These are phyloP conservation scores for Microvelia longipes DNA, from an alignment of 1,140 invertebrate genomes.

Conservation along the genomic window DNA sequence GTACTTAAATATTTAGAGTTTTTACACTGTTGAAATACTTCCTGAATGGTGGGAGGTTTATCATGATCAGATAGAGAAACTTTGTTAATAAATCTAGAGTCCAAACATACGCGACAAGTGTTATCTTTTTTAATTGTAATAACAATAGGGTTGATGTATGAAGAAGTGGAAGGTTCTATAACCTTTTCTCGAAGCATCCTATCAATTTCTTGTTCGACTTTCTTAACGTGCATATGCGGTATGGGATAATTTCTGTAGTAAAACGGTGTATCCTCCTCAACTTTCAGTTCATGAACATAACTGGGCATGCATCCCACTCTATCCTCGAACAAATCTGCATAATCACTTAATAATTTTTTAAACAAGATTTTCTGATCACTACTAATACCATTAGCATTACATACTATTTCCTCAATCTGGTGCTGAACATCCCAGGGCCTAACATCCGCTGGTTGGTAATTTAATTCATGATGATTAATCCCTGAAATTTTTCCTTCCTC, in stretches of 20 bases:
- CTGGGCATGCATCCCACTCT: background rate
- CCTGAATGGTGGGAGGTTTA: background rate
- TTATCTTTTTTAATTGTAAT: background rate
- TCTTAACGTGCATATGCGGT: background rate
- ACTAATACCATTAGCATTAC: background rate
- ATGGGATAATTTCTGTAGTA: background rate
- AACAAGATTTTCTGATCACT: background rate
- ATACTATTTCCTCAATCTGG: background rate
- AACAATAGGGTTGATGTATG: background rate
- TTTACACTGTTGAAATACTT: background rate
- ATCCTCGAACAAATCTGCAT: background rate
- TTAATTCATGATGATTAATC: too few relatives aligned
- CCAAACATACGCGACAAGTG: background rate
- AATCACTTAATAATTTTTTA: background rate
- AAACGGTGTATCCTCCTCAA: background rate
- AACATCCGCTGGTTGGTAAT: too few relatives aligned
- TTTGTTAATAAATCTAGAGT: background rate
- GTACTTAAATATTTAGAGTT: background rate
- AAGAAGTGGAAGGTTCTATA: background rate
- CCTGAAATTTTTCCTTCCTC: background rate
- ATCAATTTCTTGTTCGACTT: background rate
- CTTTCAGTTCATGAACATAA: background rate
- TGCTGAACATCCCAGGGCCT: too few relatives aligned
- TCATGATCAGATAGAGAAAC: background rate
- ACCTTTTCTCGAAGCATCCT: background rate